Evolutionary conservation across 1,140 invertebrate genomes (phyloP), one percentile per base, ranked within the genome.

Genomic region (Drosophila funebris): DNA sequence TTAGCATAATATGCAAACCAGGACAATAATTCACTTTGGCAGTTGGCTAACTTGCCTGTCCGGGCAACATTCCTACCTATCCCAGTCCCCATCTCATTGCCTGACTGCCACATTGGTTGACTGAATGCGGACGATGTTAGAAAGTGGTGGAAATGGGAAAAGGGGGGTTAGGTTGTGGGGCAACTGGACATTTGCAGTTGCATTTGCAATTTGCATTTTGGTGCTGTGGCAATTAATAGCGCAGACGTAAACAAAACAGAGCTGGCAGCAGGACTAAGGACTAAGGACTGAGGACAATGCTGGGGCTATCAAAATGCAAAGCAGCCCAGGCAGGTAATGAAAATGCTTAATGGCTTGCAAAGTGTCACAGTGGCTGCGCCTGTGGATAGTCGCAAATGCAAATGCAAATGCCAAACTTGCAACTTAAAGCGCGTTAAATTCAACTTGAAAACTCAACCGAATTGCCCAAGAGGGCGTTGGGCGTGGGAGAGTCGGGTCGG

Each of bases 321-420:
- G 83, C 82, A 85, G 75, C 27, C 72, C 57, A 69, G 77, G 75
- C 82, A 87, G 82, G 82, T 87, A 87, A 87, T 87, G 82, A 87
- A 87, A 87, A 87, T 87, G 82, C 82, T 87, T 87, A 87, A 87
- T 87, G 82, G 82, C 82, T 87, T 87, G 82, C 82, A 87, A 87
- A 87, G 82, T 87, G 82, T 87, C 82, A 88, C 83, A 88, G 78
- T 88, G 83, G 82, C 82, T 82, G 82, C 82, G 81, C 82, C 77
- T 76, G 62, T 84, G 56, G 57, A 69, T 53, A 43, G 60, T 8
- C 46, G 24, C n/a, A 33, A 33, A 53, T 53, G 41, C 41, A 58
- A 54, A 27, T 53, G 72, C 62, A 20, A 46, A 18, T 44, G 68
- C 13, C 20, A 58, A 50, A 74, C 54, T 74, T 78, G 80, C 68